Evolutionary conservation across 2,797 vertebrate genomes (phyloP).

Genomic region (Spinus pinus): DNA sequence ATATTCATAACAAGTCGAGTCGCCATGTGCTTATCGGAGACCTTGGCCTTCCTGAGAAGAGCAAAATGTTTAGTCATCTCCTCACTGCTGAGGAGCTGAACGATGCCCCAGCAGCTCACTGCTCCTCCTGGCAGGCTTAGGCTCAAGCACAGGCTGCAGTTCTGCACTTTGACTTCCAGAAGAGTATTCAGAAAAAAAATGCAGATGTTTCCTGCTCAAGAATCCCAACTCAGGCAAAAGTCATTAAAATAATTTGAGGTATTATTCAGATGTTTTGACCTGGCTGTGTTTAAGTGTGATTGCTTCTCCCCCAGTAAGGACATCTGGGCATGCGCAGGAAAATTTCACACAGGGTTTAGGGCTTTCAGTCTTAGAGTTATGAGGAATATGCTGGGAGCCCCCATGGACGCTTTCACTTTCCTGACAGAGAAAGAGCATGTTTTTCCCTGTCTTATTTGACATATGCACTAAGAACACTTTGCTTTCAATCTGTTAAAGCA

Average conservation of each 20-base stretch:
- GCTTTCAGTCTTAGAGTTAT: neutral
- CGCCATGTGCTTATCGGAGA: neutral
- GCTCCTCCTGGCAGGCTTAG: neutral
- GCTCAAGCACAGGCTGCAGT: neutral
- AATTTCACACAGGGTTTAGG: neutral
- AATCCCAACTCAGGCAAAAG: neutral
- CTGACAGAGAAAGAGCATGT: neutral
- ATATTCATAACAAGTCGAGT: neutral
- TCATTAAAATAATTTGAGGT: neutral
- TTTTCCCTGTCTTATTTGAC: neutral
- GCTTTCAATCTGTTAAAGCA: neutral
- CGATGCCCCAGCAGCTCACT: neutral
- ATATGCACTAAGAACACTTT: neutral
- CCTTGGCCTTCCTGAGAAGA: neutral
- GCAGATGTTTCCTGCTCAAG: neutral
- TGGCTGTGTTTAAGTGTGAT: neutral
- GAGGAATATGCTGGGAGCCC: neutral
- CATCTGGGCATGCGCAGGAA: neutral
- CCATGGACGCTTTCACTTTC: neutral
- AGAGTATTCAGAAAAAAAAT: neutral
- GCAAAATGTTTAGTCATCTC: conserved; percentile 10
- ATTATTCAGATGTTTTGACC: neutral
- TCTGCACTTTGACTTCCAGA: neutral
- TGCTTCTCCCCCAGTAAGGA: neutral
- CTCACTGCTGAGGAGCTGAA: neutral